These are phyloP conservation scores for Rhinolophus sinicus DNA, from an alignment of 2,113 vertebrate genomes.

Conservation along the genomic window DNA sequence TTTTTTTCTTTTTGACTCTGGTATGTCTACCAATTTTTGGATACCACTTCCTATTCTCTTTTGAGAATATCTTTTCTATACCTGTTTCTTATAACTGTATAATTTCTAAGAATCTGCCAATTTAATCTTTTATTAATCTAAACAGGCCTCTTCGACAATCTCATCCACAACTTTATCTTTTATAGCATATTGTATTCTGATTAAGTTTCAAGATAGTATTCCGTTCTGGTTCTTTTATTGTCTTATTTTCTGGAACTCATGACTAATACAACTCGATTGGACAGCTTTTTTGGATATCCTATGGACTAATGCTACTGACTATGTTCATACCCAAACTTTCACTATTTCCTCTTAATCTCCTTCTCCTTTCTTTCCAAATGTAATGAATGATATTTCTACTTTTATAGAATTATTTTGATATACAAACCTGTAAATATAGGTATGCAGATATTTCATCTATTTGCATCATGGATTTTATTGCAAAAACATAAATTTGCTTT, in stretches of 20 bases:
- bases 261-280: not conserved
- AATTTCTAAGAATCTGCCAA: not conserved
- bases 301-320: not conserved
- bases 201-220: constrained; percentile 16
- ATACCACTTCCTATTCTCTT: not conserved
- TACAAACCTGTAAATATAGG: not conserved
- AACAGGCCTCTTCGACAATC: not conserved
- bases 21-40: not conserved
- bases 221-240: not conserved
- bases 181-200: not conserved
- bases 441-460: not conserved
- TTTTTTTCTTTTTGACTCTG: not conserved
- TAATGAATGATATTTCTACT: not conserved
- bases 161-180: not conserved
- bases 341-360: not conserved
- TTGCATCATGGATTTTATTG: not conserved
- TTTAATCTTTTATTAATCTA: not conserved
- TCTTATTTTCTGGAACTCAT: not conserved
- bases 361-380: not conserved
- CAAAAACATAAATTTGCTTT: not conserved
- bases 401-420: not conserved
- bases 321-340: not conserved
- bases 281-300: not conserved
- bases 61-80: not conserved
- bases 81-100: not conserved